These are phyloP conservation scores for Harpagoxenus sublaevis DNA, from an alignment of 2,888 invertebrate genomes.

Conservation along the genomic window DNA sequence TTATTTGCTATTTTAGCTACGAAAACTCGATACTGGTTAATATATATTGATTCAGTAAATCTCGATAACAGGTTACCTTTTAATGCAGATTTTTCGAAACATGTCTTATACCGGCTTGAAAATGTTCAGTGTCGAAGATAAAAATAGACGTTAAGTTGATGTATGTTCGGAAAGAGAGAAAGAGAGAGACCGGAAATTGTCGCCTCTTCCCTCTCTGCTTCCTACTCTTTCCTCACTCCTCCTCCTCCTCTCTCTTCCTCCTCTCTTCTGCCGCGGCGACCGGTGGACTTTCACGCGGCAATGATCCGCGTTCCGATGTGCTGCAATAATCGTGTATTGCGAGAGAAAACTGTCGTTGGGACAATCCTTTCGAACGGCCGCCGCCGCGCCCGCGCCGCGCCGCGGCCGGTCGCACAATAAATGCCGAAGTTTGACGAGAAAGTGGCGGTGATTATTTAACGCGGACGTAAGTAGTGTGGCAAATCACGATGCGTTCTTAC, in stretches of 20 bases:
- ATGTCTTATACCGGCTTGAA: not conserved
- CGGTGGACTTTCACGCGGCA: slow-evolving; percentile 73
- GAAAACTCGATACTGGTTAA: not conserved
- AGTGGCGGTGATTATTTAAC: slow-evolving; percentile 60
- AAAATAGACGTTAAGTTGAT: slow-evolving; percentile 59
- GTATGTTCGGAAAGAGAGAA: slow-evolving; percentile 64
- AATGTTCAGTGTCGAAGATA: slow-evolving; percentile 38
- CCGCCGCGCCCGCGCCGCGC: not conserved
- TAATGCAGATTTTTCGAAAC: slow-evolving; percentile 28
- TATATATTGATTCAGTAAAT: not conserved
- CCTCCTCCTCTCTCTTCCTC: slow-evolving; percentile 34
- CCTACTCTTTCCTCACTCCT: slow-evolving; percentile 58
- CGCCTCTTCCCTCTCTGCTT: slow-evolving; percentile 68
- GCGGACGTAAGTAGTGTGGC: not conserved
- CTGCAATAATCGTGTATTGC: slow-evolving; percentile 77
- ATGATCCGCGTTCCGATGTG: slow-evolving; percentile 74
- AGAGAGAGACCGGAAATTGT: slow-evolving; percentile 74
- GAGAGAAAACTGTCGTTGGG: slow-evolving; percentile 71
- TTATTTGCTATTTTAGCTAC: not conserved
- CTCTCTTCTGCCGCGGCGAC: slow-evolving; percentile 59
- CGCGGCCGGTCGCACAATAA: slow-evolving; percentile 27
- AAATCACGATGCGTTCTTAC: slow-evolving; percentile 44
- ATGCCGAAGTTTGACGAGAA: slow-evolving; percentile 64
- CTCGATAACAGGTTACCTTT: not conserved
- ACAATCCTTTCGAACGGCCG: slow-evolving; percentile 62